Evolutionary conservation across 1,140 invertebrate genomes (phyloP).

Genomic region (Colletes gigas): DNA sequence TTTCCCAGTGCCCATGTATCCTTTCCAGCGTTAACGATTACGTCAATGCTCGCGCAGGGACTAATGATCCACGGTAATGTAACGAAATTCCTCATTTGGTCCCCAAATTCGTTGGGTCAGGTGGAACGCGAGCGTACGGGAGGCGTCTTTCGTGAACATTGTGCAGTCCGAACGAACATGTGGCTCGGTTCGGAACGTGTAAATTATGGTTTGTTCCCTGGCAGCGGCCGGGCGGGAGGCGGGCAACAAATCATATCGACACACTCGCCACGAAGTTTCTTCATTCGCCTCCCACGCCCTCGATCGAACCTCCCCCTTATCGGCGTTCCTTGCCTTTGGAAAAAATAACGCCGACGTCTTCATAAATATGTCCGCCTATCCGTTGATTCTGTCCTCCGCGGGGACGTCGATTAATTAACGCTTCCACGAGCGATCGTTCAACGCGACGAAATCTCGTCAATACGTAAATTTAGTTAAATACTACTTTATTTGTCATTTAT

Average conservation of each 20-base stretch:
- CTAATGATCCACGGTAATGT: too few relatives aligned
- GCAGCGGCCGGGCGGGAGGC: constrained; percentile 12
- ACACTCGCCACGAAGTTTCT: constrained; percentile 37
- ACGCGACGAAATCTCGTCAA: not conserved
- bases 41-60: too few relatives aligned
- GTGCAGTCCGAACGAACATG: not conserved
- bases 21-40: too few relatives aligned
- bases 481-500: too few relatives aligned
- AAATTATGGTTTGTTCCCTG: constrained; percentile 52
- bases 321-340: not conserved
- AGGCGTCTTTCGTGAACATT: not conserved
- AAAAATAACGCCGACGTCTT: constrained; percentile 41
- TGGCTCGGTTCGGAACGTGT: constrained; percentile 9
- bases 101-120: not conserved
- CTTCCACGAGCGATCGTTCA: constrained; percentile 11
- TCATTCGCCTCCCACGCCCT: constrained; percentile 48
- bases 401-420: constrained; percentile 43
- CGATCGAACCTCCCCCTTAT: constrained; percentile 44
- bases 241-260: constrained; percentile 62
- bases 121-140: not conserved
- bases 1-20: too few relatives aligned
- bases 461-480: not conserved
- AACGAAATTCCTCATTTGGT: not conserved
- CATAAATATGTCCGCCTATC: constrained; percentile 26
- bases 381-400: constrained; percentile 13